Evolutionary conservation across 2,797 vertebrate genomes (phyloP), one percentile per base, ranked within the genome.

Genomic region (Spizella passerina): DNA sequence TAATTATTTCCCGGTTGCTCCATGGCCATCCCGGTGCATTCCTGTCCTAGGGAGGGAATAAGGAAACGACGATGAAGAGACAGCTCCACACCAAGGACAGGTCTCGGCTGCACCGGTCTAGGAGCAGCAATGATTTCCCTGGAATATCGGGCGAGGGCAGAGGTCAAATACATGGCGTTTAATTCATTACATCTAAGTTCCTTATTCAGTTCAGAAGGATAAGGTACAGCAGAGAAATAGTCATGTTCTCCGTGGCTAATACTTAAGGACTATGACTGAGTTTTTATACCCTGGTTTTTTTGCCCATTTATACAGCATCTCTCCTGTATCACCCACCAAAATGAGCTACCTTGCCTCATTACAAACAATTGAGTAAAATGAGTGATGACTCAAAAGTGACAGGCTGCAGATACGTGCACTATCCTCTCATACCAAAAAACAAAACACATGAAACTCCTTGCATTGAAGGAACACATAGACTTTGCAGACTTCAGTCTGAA

Each of bases 101-200:
- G 10, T 52, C n/a, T 46, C 6, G 0, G 4, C 24, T 14, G 11
- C 21, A 1, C 7, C 4, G 0, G 13, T 4, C 4, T 4, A 4
- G 6, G 14, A 10, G 20, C 23, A 9, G 52, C 29, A 84, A 9
- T 1, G 22, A 56, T 60, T 36, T 49, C 56, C 18, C 20, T 5
- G 49, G 26, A 39, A 61, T 49, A 52, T 1, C 3, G 32, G 19
- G 9, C 14, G 27, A 29, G 55, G 55, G 24, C 66, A 59, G 61
- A 53, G 66, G 56, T 53, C 76, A 68, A 0, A 53, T 52, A 30
- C 13, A 1, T 12, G n/a, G 21, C 3, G 1, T 46, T 85, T 80
- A n/a, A 21, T 53, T n/a, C 8, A 53, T 53, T 53, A 53, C 30
- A 20, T 53, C 19, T 14, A 59, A 64, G 72, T 69, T 90, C 36